Base-by-base conservation (phyloP, 2,113 vertebrate genomes). In the Erythrolamprus reginae region DNA sequence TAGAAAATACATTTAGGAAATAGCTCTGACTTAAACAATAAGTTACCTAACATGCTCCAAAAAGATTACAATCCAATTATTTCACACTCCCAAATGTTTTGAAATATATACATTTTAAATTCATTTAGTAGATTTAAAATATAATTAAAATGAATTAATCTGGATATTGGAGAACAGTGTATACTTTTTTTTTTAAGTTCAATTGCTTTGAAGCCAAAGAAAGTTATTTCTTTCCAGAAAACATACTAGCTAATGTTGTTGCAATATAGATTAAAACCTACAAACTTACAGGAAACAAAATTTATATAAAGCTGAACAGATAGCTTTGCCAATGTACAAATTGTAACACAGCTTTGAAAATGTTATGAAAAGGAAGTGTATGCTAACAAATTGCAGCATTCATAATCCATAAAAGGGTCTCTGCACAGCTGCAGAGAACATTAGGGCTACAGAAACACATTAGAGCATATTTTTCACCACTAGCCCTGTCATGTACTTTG, bases 361-460 rank as follows among this genome's bases (percentile, higher is more conserved):
- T 93, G 92, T 95, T 92, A 93, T 96, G 95, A 96, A 96, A 96
- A 95, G 93, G 89, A 94, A 95, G 90, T 90, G 93, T 92, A 96
- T 94, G 92, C 92, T 93, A 95, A 94, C 94, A 96, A 96, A 96
- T 95, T 96, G 94, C 94, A 93, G 93, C 90, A 96, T 96, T 96
- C 95, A 96, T 92, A 48, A 70, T 89, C 92, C 65, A 50, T 95
- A 95, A 96, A 96, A 96, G 94, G 89, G 90, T 92, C 92, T 93
- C 91, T 82, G 77, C 95, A 96, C 95, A 96, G 95, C 95, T 96
- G 96, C 94, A 93, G 92, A 90, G 92, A 92, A 93, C 88, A 92
- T 95, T 95, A 90, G 77, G 95, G 92, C 93, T 92, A 88, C 93
- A 94, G 93, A 93, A 95, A 93, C 93, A 93, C 92, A 91, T 33